Conservation (phyloP, 2,113 vertebrate species). For the Albula goreensis region DNA sequence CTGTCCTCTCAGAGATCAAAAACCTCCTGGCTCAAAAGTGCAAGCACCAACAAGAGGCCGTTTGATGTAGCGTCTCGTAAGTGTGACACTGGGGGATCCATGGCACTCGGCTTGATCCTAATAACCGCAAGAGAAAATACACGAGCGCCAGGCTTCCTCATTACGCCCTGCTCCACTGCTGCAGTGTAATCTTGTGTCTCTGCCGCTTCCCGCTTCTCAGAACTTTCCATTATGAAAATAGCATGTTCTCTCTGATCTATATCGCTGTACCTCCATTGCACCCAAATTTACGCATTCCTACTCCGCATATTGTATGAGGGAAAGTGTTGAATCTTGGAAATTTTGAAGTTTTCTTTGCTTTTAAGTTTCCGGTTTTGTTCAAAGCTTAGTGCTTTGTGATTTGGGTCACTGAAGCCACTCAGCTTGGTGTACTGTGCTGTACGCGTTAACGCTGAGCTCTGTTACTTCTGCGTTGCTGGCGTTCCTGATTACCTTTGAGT, state of each 20-base stretch:
- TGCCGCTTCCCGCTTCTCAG: background rate
- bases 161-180: background rate
- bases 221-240: background rate
- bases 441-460: too few species aligned
- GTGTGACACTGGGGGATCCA: background rate
- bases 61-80: slow-evolving; percentile 3
- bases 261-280: background rate
- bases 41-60: background rate
- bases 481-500: slow-evolving; percentile 98
- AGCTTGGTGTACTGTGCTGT: background rate
- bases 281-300: background rate
- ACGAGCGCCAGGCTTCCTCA: background rate
- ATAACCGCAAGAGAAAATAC: background rate
- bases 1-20: slow-evolving; percentile 5
- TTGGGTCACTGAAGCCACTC: background rate
- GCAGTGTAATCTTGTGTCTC: background rate
- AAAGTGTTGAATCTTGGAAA: background rate
- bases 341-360: background rate
- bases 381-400: background rate
- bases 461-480: slow-evolving; percentile 82
- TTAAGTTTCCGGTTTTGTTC: background rate
- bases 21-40: background rate
- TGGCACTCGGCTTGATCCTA: background rate
- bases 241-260: background rate
- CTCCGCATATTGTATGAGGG: background rate